Percentiles rank a stretch among this genome's conserved stretches.
These are phyloP conservation scores for Oreochromis mossambicus DNA, from an alignment of 2,797 vertebrate genomes.

Conservation along the genomic window DNA sequence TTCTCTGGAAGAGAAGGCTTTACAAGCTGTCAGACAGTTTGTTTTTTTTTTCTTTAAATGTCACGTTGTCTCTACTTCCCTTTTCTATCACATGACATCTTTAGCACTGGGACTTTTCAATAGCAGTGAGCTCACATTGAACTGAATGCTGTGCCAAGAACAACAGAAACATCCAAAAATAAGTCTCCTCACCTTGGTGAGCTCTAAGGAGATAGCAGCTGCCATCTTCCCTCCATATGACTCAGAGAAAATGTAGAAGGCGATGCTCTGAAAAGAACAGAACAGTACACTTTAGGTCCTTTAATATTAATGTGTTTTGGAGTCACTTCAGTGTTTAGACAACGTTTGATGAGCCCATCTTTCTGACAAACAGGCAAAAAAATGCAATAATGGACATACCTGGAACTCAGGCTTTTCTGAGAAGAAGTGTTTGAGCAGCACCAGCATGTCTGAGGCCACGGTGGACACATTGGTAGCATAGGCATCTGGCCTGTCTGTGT, in stretches of 20 bases:
- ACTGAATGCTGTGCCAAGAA: neutral
- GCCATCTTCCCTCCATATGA: conserved; percentile 99
- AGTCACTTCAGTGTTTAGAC: neutral
- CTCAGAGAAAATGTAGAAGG: conserved; percentile 97
- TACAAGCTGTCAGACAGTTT: neutral
- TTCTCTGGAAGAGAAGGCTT: neutral
- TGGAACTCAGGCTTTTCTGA: conserved; percentile 78
- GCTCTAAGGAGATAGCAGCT: conserved; percentile 83
- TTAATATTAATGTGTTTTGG: neutral
- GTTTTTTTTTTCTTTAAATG: neutral
- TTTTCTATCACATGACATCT: neutral
- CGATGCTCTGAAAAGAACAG: conserved; percentile 73
- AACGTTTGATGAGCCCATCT: neutral
- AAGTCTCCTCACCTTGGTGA: conserved; percentile 78
- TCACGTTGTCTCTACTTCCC: neutral
- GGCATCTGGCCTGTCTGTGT: conserved; percentile 69
- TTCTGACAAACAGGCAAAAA: neutral
- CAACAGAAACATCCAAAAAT: neutral
- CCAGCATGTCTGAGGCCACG: conserved; percentile 89
- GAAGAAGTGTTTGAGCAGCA: conserved; percentile 87
- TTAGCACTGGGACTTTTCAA: neutral
- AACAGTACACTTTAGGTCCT: neutral
- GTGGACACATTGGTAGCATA: conserved; percentile 81
- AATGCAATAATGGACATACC: conserved; percentile 59
- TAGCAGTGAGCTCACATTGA: neutral